These are phyloP conservation scores for Neodiprion fabricii DNA, from an alignment of 1,140 invertebrate species.

Conservation along the genomic window DNA sequence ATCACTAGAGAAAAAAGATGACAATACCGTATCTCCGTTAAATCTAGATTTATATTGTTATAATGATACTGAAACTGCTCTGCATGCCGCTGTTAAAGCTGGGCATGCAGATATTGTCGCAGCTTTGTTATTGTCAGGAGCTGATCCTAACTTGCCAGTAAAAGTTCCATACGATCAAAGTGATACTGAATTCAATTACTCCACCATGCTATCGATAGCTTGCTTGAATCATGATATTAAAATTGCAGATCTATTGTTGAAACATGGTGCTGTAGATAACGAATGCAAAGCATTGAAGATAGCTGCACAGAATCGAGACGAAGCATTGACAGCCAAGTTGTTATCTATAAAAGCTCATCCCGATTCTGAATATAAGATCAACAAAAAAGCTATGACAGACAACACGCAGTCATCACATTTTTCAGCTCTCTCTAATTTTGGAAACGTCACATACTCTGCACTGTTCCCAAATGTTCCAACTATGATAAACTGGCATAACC, in stretches of 20 bases:
- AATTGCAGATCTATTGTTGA: conserved; percentile 78
- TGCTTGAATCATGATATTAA: conserved; percentile 62
- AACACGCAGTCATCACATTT: conserved; percentile 66
- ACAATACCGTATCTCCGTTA: conserved; percentile 71
- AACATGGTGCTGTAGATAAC: conserved; percentile 87
- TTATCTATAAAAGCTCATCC: conserved; percentile 81
- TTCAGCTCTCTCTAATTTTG: conserved; percentile 64
- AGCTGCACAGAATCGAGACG: conserved; percentile 73
- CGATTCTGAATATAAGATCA: conserved; percentile 87
- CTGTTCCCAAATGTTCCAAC: conserved; percentile 87
- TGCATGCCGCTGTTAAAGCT: conserved; percentile 81
- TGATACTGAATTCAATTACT: conserved; percentile 52
- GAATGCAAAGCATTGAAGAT: conserved; percentile 82
- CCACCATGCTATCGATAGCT: conserved; percentile 56
- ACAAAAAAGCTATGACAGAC: conserved; percentile 83
- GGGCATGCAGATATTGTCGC: conserved; percentile 78
- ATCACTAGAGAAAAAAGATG: conserved; percentile 61
- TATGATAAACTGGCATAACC: conserved; percentile 94
- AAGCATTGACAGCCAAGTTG: conserved; percentile 75
- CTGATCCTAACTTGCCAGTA: conserved; percentile 73
- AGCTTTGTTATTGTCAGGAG: conserved; percentile 75
- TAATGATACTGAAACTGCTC: conserved; percentile 75
- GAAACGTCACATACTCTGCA: conserved; percentile 77
- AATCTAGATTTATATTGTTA: conserved; percentile 80
- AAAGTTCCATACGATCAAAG: conserved; percentile 57